Base-by-base conservation (phyloP, 2,888 invertebrate species). In the Temnothorax rugatulus region DNA sequence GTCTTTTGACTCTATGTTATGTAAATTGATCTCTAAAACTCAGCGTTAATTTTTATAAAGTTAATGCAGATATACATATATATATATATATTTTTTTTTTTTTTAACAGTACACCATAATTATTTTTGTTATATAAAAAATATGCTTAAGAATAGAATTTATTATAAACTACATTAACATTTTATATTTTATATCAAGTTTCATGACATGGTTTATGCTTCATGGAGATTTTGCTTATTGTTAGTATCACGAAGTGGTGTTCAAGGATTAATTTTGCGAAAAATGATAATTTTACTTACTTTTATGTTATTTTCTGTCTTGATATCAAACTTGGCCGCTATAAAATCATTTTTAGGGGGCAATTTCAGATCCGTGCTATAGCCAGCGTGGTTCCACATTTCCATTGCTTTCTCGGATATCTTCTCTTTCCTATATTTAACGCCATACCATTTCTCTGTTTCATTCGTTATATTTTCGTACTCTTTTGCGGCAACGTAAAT, bases 341-440 rank as follows among this genome's bases (percentile, higher is more conserved):
- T 98, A 95, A 99, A 99, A 94, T 98, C 98, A 95, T 99, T 99
- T 82, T 96, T 97, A 2, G 96, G 96, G 1, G 99, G 99, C 47
- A 99, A 95, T 86, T 96, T 96, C 0, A 99, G 95, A 84, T 97
- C 96, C 0, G 96, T 0, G 34, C 7, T 96, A 0, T 96, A 92
- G 15, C 96, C 96, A 79, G 96, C 97, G n/a, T 96, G 95, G 83
- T 95, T 95, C 98, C 98, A 99, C 74, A 94, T 95, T 95, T 97
- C 94, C 47, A 99, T 95, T 50, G 95, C 95, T 2, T 96, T 95
- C 0, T 96, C 94, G 0, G 97, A 95, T 71, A 99, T 97, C 84
- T 96, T 95, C 83, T 97, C 97, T 59, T 97, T 95, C 50, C 96
- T 96, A 93, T 98, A 99, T 91, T 98, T 97, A 0, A 99, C 99